These are phyloP conservation scores for Echeneis naucrates DNA, from an alignment of 2,797 vertebrate genomes.

Conservation along the genomic window DNA sequence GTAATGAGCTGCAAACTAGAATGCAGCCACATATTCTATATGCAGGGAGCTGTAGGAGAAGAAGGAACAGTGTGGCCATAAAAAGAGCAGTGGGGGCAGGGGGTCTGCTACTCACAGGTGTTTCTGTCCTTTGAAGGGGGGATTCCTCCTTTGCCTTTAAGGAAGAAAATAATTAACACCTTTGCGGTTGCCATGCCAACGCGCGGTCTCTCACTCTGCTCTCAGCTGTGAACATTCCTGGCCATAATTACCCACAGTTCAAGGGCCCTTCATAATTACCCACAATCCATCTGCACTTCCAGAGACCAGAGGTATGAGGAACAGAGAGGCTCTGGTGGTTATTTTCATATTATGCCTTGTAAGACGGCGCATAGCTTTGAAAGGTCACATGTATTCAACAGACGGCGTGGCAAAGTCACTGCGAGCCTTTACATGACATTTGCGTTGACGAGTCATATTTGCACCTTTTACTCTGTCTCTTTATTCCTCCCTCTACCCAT, in stretches of 20 bases:
- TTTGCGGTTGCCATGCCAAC: conserved; percentile 87
- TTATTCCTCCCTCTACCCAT: background rate
- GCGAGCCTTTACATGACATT: conserved; percentile 43
- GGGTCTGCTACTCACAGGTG: conserved; percentile 69
- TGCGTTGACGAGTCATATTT: background rate
- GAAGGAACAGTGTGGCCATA: conserved; percentile 6
- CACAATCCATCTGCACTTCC: conserved; percentile 71
- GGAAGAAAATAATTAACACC: conserved; percentile 81
- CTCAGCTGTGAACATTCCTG: conserved; percentile 84
- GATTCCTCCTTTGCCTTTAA: conserved; percentile 74
- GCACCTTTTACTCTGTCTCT: background rate
- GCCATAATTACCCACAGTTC: conserved; percentile 85
- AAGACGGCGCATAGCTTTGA: conserved; percentile 23
- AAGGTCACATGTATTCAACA: conserved; percentile 39
- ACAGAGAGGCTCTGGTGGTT: conserved; percentile 14
- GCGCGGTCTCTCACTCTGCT: conserved; percentile 51
- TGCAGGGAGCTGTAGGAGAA: conserved; percentile 17
- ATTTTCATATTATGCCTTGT: conserved; percentile 59
- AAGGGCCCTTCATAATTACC: conserved; percentile 86
- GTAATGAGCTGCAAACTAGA: background rate
- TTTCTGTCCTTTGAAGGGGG: conserved; percentile 76
- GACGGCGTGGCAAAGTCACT: conserved; percentile 3
- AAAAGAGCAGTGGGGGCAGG: background rate
- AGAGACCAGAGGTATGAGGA: conserved; percentile 35
- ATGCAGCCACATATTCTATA: background rate